Evolutionary conservation across 2,797 vertebrate species (phyloP).

Genomic region (Meda fulgida): DNA sequence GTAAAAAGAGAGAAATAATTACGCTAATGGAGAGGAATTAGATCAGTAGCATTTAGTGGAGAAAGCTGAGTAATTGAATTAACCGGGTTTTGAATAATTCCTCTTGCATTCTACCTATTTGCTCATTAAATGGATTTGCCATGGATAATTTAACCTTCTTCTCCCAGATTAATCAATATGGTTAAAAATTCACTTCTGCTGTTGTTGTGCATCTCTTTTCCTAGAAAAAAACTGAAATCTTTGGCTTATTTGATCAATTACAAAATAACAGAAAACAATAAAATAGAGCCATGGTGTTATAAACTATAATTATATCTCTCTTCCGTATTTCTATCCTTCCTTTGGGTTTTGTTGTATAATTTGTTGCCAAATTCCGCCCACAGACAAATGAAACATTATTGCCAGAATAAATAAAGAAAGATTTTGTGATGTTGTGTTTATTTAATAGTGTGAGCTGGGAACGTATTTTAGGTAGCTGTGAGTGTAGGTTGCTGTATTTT

Average conservation of each 20-base stretch:
- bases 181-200: conserved; percentile 13
- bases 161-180: conserved; percentile 35
- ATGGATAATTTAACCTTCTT: conserved; percentile 47
- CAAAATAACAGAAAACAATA: background rate
- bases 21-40: conserved; percentile 51
- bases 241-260: conserved; percentile 34
- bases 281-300: conserved; percentile 18
- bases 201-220: background rate
- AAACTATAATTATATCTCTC: conserved; percentile 12
- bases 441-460: conserved; percentile 1
- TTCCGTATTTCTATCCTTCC: background rate
- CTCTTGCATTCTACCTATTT: conserved; percentile 53
- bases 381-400: background rate
- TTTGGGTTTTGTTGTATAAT: background rate
- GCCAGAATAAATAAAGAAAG: background rate
- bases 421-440: background rate
- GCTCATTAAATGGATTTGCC: conserved; percentile 52
- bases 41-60: conserved; percentile 38
- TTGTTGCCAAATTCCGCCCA: conserved; percentile 29
- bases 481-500: conserved; percentile 12
- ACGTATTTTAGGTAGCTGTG: background rate
- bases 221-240: background rate
- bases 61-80: conserved; percentile 64
- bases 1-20: conserved; percentile 29
- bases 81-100: conserved; percentile 66